These are phyloP conservation scores for Chauna torquata DNA, from an alignment of 2,113 vertebrate genomes.

Conservation along the genomic window DNA sequence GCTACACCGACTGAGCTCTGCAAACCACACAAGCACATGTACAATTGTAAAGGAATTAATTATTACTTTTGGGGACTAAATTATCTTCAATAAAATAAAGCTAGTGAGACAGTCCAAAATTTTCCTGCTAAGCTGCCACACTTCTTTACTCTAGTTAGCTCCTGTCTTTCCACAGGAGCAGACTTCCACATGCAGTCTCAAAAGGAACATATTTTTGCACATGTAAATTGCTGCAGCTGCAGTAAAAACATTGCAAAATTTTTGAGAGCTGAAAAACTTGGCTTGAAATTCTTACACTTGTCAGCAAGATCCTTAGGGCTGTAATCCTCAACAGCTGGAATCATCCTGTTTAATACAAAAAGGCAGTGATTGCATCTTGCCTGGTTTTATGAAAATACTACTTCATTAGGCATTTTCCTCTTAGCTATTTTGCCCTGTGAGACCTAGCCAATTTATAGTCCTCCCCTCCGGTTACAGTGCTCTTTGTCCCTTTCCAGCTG, in stretches of 20 bases:
- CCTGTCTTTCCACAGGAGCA: background rate
- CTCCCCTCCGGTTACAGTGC: background rate
- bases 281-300: slow-evolving; percentile 1
- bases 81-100: slow-evolving; percentile 1
- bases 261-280: slow-evolving; percentile 24
- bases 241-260: background rate
- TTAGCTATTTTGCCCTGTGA: background rate
- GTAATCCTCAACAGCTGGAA: slow-evolving; percentile 36
- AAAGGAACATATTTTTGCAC: background rate
- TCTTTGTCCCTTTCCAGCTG: background rate
- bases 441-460: background rate
- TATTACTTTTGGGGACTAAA: background rate
- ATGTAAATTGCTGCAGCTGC: background rate
- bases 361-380: background rate
- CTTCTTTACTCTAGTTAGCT: background rate
- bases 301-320: slow-evolving; percentile 28
- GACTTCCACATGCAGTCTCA: background rate
- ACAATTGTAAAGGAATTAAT: background rate
- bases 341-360: background rate
- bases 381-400: background rate
- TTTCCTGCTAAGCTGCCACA: background rate
- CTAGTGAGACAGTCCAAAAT: background rate
- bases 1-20: background rate
- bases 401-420: background rate
- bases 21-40: slow-evolving; percentile 15